A percentile compares a stretch with the other conserved stretches of the same genome.
Evolutionary conservation across 2,113 vertebrate genomes (phyloP).

Genomic region (Delphinapterus leucas): DNA sequence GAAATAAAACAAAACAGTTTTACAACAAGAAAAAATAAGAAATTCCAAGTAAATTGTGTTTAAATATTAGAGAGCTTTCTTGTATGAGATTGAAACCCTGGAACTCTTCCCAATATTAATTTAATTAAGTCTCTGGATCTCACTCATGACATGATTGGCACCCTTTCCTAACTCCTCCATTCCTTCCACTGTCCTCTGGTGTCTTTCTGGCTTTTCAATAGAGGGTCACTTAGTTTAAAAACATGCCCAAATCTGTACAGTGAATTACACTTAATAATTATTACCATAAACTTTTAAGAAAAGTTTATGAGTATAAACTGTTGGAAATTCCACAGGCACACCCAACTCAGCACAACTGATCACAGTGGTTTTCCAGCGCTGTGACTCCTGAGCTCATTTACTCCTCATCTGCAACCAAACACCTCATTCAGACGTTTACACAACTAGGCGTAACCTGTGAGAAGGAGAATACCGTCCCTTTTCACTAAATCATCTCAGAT

Average conservation of each 20-base stretch:
- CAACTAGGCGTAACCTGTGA: not conserved
- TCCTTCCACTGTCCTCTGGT: not conserved
- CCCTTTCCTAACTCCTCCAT: not conserved
- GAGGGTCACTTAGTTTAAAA: not conserved
- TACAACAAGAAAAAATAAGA: conserved; percentile 31
- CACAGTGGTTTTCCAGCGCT: not conserved
- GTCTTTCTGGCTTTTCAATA: not conserved
- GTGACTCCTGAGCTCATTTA: not conserved
- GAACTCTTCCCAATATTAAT: not conserved
- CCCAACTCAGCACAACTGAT: not conserved
- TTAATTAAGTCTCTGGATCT: not conserved
- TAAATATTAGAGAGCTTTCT: not conserved
- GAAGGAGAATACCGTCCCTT: conserved; percentile 8
- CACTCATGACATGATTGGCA: not conserved
- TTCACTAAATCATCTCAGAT: not conserved
- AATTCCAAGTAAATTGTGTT: not conserved
- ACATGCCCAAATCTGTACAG: not conserved
- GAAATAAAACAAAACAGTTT: conserved; percentile 45
- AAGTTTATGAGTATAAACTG: not conserved
- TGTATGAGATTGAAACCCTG: not conserved
- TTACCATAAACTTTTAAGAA: not conserved
- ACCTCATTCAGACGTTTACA: not conserved
- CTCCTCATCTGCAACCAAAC: not conserved
- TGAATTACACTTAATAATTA: not conserved
- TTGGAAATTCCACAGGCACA: not conserved